Evolutionary conservation across 2,113 vertebrate genomes (phyloP).

Genomic region (Caretta caretta): DNA sequence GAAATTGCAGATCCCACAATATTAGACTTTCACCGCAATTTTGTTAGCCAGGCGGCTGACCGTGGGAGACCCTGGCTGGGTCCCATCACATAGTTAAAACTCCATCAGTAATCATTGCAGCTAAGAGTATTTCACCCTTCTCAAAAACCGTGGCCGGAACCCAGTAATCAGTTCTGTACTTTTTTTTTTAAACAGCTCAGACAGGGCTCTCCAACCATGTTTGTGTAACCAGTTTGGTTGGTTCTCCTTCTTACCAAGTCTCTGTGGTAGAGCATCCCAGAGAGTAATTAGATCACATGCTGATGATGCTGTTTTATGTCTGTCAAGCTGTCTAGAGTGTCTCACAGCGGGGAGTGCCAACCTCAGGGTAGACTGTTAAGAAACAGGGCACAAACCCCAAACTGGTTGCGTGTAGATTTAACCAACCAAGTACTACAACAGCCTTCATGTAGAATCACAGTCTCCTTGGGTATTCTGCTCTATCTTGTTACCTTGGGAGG

Average conservation of each 20-base stretch:
- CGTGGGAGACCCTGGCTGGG: too few relatives aligned
- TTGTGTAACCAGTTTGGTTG: neutral
- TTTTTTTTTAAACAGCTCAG: neutral
- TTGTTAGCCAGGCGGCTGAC: neutral
- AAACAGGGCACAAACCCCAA: too few relatives aligned
- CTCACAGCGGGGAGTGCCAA: neutral
- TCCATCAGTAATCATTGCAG: neutral
- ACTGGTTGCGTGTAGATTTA: too few relatives aligned
- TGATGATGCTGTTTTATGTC: neutral
- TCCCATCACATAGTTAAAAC: neutral
- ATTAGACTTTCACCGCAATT: neutral
- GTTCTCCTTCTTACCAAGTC: neutral
- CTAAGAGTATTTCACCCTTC: neutral
- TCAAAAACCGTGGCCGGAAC: neutral
- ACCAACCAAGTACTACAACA: too few relatives aligned
- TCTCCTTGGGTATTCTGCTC: too few relatives aligned
- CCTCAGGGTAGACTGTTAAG: too few relatives aligned
- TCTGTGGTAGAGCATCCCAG: neutral
- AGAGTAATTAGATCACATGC: neutral
- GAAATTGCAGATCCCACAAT: neutral
- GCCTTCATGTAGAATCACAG: too few relatives aligned
- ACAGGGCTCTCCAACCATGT: neutral
- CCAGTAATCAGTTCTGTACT: neutral
- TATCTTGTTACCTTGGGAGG: neutral
- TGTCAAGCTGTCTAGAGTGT: neutral